Conservation (phyloP, 2,888 invertebrate genomes). For the Heterodera filipjevi region DNA sequence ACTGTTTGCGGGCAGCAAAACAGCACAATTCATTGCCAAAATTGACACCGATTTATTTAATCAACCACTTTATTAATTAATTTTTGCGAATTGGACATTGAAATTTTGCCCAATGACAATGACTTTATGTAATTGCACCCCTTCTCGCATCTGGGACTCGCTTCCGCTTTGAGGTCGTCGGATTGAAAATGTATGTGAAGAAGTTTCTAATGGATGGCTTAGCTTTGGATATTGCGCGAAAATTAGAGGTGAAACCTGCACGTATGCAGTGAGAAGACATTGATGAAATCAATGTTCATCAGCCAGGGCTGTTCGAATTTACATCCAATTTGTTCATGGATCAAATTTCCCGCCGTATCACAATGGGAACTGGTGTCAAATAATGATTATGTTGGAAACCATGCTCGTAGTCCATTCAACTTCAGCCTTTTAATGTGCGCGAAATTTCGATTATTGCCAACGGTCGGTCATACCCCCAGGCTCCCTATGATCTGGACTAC, state of each 20-base stretch:
- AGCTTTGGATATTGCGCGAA: conserved; percentile 26
- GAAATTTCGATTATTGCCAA: conserved; percentile 14
- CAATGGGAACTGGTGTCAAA: conserved; percentile 14
- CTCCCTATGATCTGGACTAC: conserved; percentile 19
- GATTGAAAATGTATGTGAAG: conserved; percentile 2
- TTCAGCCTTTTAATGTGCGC: conserved; percentile 21
- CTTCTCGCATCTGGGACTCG: neutral
- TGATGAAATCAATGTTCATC: conserved; percentile 27
- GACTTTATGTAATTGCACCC: neutral
- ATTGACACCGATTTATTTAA: conserved; percentile 10
- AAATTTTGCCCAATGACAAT: neutral
- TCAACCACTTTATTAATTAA: conserved; percentile 8
- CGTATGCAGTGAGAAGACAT: conserved; percentile 18
- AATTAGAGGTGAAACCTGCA: conserved; percentile 15
- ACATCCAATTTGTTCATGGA: conserved; percentile 26
- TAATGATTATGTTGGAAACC: neutral
- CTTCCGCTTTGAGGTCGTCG: neutral
- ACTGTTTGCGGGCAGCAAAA: neutral
- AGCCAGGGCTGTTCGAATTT: conserved; percentile 18
- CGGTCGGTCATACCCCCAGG: conserved; percentile 8
- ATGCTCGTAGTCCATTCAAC: conserved; percentile 13
- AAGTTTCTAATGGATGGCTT: conserved; percentile 24
- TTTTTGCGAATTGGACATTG: conserved; percentile 7
- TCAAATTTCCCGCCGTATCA: conserved; percentile 17
- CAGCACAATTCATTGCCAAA: conserved; percentile 19